Evolutionary conservation across 2,113 vertebrate genomes (phyloP), one percentile per base, ranked within the genome.

Genomic region (Zingel zingel): DNA sequence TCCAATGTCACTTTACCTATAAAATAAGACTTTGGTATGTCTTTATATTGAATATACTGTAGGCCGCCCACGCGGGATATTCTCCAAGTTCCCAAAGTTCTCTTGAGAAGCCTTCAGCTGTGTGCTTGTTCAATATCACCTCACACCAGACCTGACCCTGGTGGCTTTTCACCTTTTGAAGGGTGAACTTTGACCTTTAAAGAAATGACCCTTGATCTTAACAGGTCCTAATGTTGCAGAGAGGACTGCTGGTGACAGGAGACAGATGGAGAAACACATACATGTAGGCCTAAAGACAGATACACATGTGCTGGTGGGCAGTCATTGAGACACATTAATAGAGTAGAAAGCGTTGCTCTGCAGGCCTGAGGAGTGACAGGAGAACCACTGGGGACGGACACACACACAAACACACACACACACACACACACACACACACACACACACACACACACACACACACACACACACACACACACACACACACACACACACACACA

Each of bases 151-250:
- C 77, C 81, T 79, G 62, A 87, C 86, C 82, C 79, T 70, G 19
- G 21, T 86, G 86, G 69, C 87, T 70, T 89, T 87, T 92, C 81
- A 90, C 89, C 92, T 89, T 87, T 89, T 58, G 58, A 87, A 84
- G 76, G 73, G 61, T 88, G 89, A 94, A 78, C 92, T 89, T 77
- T 91, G 86, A 92, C 92, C 90, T 83, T 62, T 58, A 3, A 45
- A 90, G 77, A 84, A 89, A 87, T 87, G 85, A 90, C 92, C 89
- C 87, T 81, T 90, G 92, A 94, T 89, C 91, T 76, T 89, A 86
- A 92, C 89, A 91, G 91, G 86, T 92, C 89, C 90, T 94, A 94
- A 94, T 94, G 89, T 88, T 73, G 64, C 67, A 59, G 83, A 87
- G 72, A 83, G 88, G 81, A 81, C 85, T 86, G 79, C 47, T 74